These are phyloP conservation scores for Globicephala melas DNA, from an alignment of 2,113 vertebrate species.

Conservation along the genomic window DNA sequence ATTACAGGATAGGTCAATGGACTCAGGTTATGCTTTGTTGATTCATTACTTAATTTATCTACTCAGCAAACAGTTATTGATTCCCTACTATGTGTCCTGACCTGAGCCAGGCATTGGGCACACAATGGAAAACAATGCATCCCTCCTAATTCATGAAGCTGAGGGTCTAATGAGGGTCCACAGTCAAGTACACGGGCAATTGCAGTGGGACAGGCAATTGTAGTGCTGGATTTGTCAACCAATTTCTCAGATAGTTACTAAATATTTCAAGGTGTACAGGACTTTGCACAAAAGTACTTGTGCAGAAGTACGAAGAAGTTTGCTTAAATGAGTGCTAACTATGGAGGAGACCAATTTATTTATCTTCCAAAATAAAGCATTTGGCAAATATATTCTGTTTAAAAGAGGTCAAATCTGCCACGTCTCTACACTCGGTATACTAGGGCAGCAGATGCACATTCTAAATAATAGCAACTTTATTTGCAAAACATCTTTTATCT, in stretches of 20 bases:
- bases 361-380: neutral
- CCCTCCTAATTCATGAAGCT: neutral
- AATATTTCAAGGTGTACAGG: neutral
- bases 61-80: neutral
- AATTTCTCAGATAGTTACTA: neutral
- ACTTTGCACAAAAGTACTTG: neutral
- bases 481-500: constrained; percentile 61
- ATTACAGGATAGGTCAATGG: neutral
- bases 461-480: constrained; percentile 48
- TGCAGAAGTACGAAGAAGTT: neutral
- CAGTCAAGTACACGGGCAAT: neutral
- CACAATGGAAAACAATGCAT: neutral
- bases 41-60: neutral
- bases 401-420: neutral
- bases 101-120: neutral
- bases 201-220: neutral
- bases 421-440: neutral
- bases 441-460: neutral
- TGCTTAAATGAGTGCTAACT: neutral
- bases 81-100: neutral
- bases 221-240: neutral
- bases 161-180: neutral
- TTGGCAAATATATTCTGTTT: neutral
- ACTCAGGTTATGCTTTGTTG: neutral
- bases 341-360: neutral